Evolutionary conservation across 2,113 vertebrate species (phyloP).

Genomic region (Gnathonemus echidnorhynchus): DNA sequence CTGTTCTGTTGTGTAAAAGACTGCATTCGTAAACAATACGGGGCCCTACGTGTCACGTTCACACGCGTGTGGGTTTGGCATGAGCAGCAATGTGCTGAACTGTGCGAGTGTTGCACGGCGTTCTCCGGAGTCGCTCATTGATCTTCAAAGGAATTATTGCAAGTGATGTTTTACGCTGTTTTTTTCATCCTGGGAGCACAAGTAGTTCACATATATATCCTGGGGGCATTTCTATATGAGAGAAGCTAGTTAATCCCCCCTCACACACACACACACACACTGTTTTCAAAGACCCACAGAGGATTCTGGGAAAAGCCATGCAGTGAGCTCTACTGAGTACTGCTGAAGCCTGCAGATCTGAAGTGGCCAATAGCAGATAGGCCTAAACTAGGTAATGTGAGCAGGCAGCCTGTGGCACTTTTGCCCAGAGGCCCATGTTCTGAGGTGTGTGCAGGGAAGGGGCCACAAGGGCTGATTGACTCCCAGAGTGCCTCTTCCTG

Average conservation of each 20-base stretch:
- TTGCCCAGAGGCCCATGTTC: not conserved
- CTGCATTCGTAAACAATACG: not conserved
- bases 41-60: not conserved
- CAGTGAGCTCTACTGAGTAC: no score
- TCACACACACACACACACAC: no score
- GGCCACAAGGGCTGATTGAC: not conserved
- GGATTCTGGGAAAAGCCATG: not conserved
- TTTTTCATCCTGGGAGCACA: constrained; percentile 3
- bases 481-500: not conserved
- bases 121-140: not conserved
- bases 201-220: not conserved
- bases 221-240: not conserved
- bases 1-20: not conserved
- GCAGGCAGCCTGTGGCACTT: not conserved
- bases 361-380: not conserved
- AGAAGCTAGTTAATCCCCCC: not conserved
- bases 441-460: not conserved
- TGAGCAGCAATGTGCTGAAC: not conserved
- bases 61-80: not conserved
- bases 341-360: not conserved
- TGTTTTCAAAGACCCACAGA: not conserved
- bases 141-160: constrained; percentile 5
- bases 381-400: not conserved
- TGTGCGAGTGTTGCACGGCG: not conserved
- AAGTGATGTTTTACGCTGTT: not conserved